Conservation (phyloP, 2,888 invertebrate genomes). For the Nomada lathburiana region DNA sequence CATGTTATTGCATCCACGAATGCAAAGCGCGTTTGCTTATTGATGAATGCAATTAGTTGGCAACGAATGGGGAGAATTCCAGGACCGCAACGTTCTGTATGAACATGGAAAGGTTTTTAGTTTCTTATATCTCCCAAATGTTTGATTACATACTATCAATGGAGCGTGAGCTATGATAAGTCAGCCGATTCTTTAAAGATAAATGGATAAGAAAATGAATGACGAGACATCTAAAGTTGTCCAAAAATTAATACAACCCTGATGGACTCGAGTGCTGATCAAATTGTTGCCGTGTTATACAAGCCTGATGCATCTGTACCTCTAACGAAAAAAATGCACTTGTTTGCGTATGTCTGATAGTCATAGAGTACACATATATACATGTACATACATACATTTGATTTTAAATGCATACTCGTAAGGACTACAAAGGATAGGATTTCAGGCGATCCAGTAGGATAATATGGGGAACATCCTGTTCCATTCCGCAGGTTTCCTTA, state of each 20-base stretch:
- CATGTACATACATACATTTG: not conserved
- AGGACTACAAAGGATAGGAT: slow-evolving; percentile 67
- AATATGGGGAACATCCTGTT: slow-evolving; percentile 17
- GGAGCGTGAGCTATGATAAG: not conserved
- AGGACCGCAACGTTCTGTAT: not conserved
- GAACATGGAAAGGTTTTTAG: not conserved
- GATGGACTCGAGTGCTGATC: not conserved
- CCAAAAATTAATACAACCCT: not conserved
- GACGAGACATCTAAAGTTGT: not conserved
- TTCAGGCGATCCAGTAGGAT: slow-evolving; percentile 64
- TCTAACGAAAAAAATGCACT: slow-evolving; percentile 26
- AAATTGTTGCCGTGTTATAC: slow-evolving; percentile 41
- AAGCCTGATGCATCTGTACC: slow-evolving; percentile 48
- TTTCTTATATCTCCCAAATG: not conserved
- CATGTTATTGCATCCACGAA: not conserved
- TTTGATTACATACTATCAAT: too few species aligned
- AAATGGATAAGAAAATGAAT: not conserved
- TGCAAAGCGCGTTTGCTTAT: slow-evolving; percentile 5
- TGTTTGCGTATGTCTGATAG: slow-evolving; percentile 4
- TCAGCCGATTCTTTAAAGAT: not conserved
- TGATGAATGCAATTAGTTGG: not conserved
- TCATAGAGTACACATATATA: not conserved
- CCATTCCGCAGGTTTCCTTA: slow-evolving; percentile 42
- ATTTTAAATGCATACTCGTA: slow-evolving; percentile 50
- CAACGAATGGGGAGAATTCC: not conserved